A percentile compares a stretch with the other conserved stretches of the same genome.
phyloP scores from a whole-genome alignment of 2,797 vertebrate species.

The Sternotherus odoratus region DNA sequence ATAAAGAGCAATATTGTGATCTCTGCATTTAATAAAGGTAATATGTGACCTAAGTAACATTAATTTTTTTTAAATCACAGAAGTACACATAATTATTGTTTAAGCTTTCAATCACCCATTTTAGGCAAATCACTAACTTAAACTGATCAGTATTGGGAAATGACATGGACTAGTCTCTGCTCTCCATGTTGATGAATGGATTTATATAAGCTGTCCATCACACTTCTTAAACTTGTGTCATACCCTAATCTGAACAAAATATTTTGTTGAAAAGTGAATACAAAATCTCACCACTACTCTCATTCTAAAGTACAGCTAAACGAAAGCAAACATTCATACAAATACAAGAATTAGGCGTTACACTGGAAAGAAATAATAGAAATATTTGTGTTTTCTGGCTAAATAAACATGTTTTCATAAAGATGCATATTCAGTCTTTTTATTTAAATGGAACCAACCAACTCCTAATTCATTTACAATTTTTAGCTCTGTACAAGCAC shows the following conservation, averaged over 20 bases:
- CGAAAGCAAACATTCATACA: slow-evolving; percentile 62
- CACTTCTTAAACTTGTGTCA: slow-evolving; percentile 26
- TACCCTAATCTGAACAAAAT: slow-evolving; percentile 16
- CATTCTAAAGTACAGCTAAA: slow-evolving; percentile 54
- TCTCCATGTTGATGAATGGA: not conserved
- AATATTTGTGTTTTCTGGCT: slow-evolving; percentile 79
- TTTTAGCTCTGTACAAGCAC: slow-evolving; percentile 76
- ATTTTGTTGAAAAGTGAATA: slow-evolving; percentile 9
- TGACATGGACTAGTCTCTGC: slow-evolving; percentile 29
- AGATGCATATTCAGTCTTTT: slow-evolving; percentile 76
- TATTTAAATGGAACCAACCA: slow-evolving; percentile 81
- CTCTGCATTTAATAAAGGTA: slow-evolving; percentile 31
- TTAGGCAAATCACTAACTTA: slow-evolving; percentile 34
- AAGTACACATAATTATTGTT: slow-evolving; percentile 56
- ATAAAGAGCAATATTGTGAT: slow-evolving; percentile 38
- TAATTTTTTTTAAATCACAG: slow-evolving; percentile 60
- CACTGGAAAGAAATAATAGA: slow-evolving; percentile 71
- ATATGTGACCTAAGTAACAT: slow-evolving; percentile 21
- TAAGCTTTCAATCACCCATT: slow-evolving; percentile 6
- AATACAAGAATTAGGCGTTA: slow-evolving; percentile 72
- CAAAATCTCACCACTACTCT: slow-evolving; percentile 11
- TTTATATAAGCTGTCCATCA: slow-evolving; percentile 40
- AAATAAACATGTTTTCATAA: slow-evolving; percentile 81
- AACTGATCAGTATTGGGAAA: slow-evolving; percentile 33
- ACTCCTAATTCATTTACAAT: slow-evolving; percentile 84